phyloP scores from a whole-genome alignment of 2,888 invertebrate species.

The Aleiodes testaceus region DNA sequence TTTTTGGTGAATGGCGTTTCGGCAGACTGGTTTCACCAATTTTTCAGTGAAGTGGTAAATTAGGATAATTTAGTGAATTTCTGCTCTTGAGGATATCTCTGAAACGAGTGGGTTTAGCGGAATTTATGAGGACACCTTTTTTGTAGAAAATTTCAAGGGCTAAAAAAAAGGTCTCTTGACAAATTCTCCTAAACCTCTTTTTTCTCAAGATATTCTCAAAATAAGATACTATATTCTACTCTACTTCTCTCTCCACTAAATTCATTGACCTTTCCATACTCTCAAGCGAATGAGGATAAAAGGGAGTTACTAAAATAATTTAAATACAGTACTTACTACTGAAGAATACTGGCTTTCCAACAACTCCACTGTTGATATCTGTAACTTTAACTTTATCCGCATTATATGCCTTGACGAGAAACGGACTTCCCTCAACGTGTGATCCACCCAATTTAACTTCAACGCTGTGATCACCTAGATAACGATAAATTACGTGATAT shows the following conservation, averaged over 20 bases:
- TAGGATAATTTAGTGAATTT: no score
- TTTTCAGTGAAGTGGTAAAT: no score
- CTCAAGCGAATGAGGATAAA: not conserved
- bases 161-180: no score
- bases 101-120: no score
- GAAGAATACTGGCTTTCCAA: slow-evolving; percentile 95
- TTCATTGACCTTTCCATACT: not conserved
- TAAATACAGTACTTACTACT: slow-evolving; percentile 79
- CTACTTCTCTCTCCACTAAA: not conserved
- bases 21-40: not conserved
- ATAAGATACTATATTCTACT: no score
- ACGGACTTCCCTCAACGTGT: slow-evolving; percentile 95
- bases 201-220: no score
- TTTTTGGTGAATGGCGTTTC: not conserved
- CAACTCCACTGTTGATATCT: slow-evolving; percentile 91
- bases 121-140: no score
- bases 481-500: slow-evolving; percentile 25
- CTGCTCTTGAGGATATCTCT: no score
- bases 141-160: no score
- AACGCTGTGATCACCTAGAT: slow-evolving; percentile 87
- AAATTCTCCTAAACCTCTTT: no score
- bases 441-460: slow-evolving; percentile 83
- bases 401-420: slow-evolving; percentile 96
- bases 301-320: not conserved
- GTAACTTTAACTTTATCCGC: slow-evolving; percentile 95